phyloP scores from a whole-genome alignment of 2,888 invertebrate species.

The Hirtodrosophila confusa region DNA sequence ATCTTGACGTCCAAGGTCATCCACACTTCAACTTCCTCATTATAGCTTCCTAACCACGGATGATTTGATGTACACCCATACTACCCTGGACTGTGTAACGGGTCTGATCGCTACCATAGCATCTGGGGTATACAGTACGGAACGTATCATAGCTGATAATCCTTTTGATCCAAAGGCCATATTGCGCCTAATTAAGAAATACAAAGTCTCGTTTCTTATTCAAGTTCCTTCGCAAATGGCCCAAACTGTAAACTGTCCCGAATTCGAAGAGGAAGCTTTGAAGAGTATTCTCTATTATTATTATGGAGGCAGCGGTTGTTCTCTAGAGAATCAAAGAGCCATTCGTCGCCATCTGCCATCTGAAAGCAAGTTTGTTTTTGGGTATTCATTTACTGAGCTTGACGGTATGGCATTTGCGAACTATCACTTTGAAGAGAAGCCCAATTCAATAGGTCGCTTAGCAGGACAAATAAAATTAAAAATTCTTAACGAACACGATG shows the following conservation, averaged over 20 bases:
- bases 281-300: neutral
- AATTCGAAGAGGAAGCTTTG: slow-evolving; percentile 1
- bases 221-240: slow-evolving; percentile 4
- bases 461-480: slow-evolving; percentile 49
- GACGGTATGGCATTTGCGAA: neutral
- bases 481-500: slow-evolving; percentile 64
- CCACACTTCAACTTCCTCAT: too few species aligned
- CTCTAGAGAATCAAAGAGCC: neutral
- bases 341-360: neutral
- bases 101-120: neutral
- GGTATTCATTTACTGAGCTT: slow-evolving; percentile 7
- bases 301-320: slow-evolving; percentile 2
- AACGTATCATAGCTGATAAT: slow-evolving; percentile 1
- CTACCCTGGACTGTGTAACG: slow-evolving; percentile 5
- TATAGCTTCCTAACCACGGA: neutral
- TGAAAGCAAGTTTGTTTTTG: neutral
- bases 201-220: slow-evolving; percentile 2
- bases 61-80: slow-evolving; percentile 1
- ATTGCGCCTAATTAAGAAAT: slow-evolving; percentile 6
- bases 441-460: slow-evolving; percentile 8
- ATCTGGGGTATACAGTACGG: slow-evolving; percentile 4
- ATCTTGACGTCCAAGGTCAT: too few species aligned
- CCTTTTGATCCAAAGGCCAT: neutral
- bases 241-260: slow-evolving; percentile 4
- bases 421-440: slow-evolving; percentile 6